Percentiles rank a stretch among this genome's conserved stretches.
phyloP scores from a whole-genome alignment of 2,888 invertebrate genomes.

The Pediacus dermestoides region DNA sequence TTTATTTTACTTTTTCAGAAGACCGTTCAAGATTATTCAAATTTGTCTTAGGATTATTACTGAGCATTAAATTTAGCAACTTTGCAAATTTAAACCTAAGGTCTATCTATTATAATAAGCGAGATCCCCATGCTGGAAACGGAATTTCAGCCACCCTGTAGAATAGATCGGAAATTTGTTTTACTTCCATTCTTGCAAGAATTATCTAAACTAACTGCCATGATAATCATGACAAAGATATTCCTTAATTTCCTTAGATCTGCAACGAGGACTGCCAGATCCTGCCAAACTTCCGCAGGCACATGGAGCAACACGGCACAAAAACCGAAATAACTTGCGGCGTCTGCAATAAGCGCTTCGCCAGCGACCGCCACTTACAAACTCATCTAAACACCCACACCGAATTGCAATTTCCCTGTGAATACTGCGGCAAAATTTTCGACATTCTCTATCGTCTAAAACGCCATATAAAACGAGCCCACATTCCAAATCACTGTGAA shows the following conservation, averaged over 20 bases:
- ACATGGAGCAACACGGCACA: constrained; percentile 31
- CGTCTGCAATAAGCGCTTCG: constrained; percentile 34
- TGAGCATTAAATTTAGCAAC: too few species aligned
- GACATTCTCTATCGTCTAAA: constrained; percentile 35
- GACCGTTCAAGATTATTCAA: too few species aligned
- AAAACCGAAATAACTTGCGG: constrained; percentile 32
- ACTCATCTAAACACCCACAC: constrained; percentile 34
- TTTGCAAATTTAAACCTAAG: too few species aligned
- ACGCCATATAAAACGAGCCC: constrained; percentile 36
- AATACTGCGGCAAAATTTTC: constrained; percentile 38
- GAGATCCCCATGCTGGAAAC: too few species aligned
- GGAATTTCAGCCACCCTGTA: too few species aligned
- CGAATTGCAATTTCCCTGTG: constrained; percentile 38
- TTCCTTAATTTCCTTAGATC: constrained; percentile 27
- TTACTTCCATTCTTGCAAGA: too few species aligned
- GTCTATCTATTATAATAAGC: too few species aligned
- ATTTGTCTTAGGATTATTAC: too few species aligned
- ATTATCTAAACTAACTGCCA: too few species aligned
- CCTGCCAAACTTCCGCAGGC: constrained; percentile 27
- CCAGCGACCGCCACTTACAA: constrained; percentile 32
- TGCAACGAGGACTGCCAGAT: constrained; percentile 30
- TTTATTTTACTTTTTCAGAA: too few species aligned
- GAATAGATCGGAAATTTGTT: too few species aligned
- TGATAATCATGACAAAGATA: too few species aligned
- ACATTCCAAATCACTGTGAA: constrained; percentile 36